Evolutionary conservation across 2,113 vertebrate genomes (phyloP), one percentile per base, ranked within the genome.

Genomic region (Strigops habroptila): DNA sequence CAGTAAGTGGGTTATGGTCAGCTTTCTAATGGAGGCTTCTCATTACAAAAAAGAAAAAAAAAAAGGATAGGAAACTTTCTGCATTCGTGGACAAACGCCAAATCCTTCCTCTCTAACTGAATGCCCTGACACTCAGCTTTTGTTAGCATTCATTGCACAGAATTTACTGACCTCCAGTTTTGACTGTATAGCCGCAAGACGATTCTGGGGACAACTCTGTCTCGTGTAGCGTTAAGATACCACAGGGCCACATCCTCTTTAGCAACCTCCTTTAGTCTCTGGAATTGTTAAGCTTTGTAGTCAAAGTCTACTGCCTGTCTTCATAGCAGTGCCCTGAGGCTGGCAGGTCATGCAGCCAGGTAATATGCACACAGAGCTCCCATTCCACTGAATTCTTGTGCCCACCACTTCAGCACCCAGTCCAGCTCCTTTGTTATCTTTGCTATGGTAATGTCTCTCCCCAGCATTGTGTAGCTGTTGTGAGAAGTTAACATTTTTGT

Each of bases 1-100:
- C 46, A 90, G 18, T 65, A 86, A 73, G 30, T 41, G 68, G 63
- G 53, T 95, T 80, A 80, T 93, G 63, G 85, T 90, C 93, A 70
- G 84, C 86, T 90, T 95, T 89, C 70, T 87, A 65, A 92, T 60
- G 70, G 28, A 67, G 77, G 33, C 49, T 81, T 88, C 88, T 90
- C 62, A 39, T 89, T 43, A 46, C 77, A 41, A 27, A 62, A 37
- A 41, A 78, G 46, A 37, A 59, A 31, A 51, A 68, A 39, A 39
- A 62, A 41, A 48, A 71, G n/a, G 23, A 41, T 10, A 88, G 55
- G 69, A 84, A 81, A 79, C 62, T 65, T 89, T 82, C 82, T 82
- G 57, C 25, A 43, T 80, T 68, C 18, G 10, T 43, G 41, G 78
- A 74, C 28, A 74, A 86, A 33, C 39, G 67, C 91, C 91, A 91